A percentile compares a stretch with the other conserved stretches of the same genome.
phyloP scores from a whole-genome alignment of 2,888 invertebrate genomes.

The Hoplodrina ambigua region DNA sequence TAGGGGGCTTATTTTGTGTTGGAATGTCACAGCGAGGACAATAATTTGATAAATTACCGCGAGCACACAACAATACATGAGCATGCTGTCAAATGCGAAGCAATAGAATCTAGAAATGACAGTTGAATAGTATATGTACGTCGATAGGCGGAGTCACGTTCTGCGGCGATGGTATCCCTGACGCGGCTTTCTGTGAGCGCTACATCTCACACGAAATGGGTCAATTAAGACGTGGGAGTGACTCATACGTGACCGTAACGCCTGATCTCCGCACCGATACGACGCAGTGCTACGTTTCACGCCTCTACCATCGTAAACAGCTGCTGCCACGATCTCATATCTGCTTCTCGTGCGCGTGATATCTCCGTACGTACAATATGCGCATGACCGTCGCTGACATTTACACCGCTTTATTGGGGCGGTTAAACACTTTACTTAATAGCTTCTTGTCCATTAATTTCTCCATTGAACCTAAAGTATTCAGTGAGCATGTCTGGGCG shows the following conservation, averaged over 20 bases:
- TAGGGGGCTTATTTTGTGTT: neutral
- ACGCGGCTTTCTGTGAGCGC: slow-evolving; percentile 80
- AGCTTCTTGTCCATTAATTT: slow-evolving; percentile 56
- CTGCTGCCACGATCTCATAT: slow-evolving; percentile 73
- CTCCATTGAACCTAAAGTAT: slow-evolving; percentile 39
- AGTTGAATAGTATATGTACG: slow-evolving; percentile 68
- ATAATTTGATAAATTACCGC: slow-evolving; percentile 45
- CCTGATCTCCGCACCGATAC: slow-evolving; percentile 81
- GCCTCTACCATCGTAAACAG: slow-evolving; percentile 80
- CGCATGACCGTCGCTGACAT: slow-evolving; percentile 45
- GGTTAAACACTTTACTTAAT: slow-evolving; percentile 56
- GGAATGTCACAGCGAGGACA: slow-evolving; percentile 13
- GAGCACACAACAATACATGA: slow-evolving; percentile 36
- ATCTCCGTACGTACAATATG: slow-evolving; percentile 28
- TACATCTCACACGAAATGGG: slow-evolving; percentile 89
- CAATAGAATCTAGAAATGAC: slow-evolving; percentile 66
- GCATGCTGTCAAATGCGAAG: slow-evolving; percentile 68
- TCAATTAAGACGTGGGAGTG: slow-evolving; percentile 91
- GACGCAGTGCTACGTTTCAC: slow-evolving; percentile 84
- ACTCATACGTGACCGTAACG: slow-evolving; percentile 88
- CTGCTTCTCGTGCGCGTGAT: slow-evolving; percentile 54
- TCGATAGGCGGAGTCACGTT: slow-evolving; percentile 78
- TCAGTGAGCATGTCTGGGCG: slow-evolving; percentile 67
- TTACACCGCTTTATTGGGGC: slow-evolving; percentile 39
- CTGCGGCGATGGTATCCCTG: slow-evolving; percentile 88